Evolutionary conservation across 2,113 vertebrate genomes (phyloP).

Genomic region (Beaufortia kweichowensis): DNA sequence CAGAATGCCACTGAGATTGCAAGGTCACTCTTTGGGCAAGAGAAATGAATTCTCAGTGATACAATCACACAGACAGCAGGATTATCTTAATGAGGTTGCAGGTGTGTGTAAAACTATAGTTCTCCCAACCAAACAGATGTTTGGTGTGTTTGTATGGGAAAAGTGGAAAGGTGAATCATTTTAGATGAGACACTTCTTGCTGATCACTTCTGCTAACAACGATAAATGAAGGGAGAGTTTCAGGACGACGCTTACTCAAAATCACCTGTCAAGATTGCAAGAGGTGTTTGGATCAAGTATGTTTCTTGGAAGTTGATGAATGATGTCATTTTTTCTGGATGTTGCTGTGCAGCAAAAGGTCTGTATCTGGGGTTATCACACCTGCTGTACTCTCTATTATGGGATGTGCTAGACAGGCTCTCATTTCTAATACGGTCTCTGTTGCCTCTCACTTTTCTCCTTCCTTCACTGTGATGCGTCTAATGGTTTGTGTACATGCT

Average conservation of each 20-base stretch:
- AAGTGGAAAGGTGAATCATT: not conserved
- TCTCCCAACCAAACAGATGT: too few relatives aligned
- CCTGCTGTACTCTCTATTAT: conserved; percentile 1
- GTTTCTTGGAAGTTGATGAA: not conserved
- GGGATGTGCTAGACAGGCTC: conserved; percentile 56
- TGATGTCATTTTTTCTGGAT: not conserved
- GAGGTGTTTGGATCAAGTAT: not conserved
- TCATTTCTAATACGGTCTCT: conserved; percentile 46
- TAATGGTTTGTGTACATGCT: not conserved
- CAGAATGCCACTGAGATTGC: not conserved
- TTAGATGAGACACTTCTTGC: conserved; percentile 3
- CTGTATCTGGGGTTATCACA: not conserved
- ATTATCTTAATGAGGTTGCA: conserved; percentile 13
- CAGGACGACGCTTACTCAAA: not conserved
- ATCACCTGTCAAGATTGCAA: not conserved
- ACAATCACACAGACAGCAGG: not conserved
- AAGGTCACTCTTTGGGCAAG: conserved; percentile 12
- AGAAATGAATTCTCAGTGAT: conserved; percentile 4
- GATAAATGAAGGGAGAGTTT: not conserved
- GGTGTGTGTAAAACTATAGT: too few relatives aligned
- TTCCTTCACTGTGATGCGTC: not conserved
- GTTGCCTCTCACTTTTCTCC: conserved; percentile 50
- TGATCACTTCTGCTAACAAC: not conserved
- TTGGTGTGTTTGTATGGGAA: not conserved
- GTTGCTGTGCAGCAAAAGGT: not conserved